These are phyloP conservation scores for Nyleta sp. DNA, from an alignment of 2,888 invertebrate species.

Conservation along the genomic window DNA sequence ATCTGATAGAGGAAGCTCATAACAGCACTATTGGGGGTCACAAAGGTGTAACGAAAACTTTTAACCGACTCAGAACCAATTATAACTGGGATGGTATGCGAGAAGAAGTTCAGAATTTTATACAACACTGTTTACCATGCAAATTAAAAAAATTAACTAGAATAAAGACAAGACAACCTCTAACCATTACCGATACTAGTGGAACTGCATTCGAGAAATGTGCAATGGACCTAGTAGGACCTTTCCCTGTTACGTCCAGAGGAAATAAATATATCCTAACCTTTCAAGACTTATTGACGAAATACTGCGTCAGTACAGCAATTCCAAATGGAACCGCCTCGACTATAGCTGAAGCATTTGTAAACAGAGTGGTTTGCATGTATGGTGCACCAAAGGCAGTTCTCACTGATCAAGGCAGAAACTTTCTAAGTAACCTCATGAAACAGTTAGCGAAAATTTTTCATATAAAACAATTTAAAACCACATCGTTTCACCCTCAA, in stretches of 20 bases:
- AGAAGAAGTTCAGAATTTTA: constrained; percentile 56
- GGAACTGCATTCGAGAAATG: constrained; percentile 54
- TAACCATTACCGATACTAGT: constrained; percentile 64
- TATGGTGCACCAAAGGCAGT: constrained; percentile 33
- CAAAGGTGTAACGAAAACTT: constrained; percentile 16
- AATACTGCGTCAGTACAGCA: constrained; percentile 10
- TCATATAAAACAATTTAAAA: not conserved
- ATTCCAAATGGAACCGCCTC: not conserved
- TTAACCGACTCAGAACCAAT: constrained; percentile 1
- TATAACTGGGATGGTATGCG: constrained; percentile 49
- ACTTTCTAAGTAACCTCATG: constrained; percentile 3
- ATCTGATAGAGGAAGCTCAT: constrained; percentile 17
- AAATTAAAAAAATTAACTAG: constrained; percentile 62
- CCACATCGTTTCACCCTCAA: constrained; percentile 3
- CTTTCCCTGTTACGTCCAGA: constrained; percentile 46
- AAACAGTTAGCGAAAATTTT: not conserved
- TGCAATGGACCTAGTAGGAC: constrained; percentile 64
- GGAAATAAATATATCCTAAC: constrained; percentile 53
- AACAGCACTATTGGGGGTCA: constrained; percentile 17
- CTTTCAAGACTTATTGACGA: constrained; percentile 9
- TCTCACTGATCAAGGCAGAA: constrained; percentile 23
- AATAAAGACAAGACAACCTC: constrained; percentile 50
- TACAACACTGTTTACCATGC: constrained; percentile 56
- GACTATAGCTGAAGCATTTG: constrained; percentile 1
- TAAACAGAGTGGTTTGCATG: constrained; percentile 17